Conservation (phyloP, 2,888 invertebrate species). For the Trachelus troglodyta region DNA sequence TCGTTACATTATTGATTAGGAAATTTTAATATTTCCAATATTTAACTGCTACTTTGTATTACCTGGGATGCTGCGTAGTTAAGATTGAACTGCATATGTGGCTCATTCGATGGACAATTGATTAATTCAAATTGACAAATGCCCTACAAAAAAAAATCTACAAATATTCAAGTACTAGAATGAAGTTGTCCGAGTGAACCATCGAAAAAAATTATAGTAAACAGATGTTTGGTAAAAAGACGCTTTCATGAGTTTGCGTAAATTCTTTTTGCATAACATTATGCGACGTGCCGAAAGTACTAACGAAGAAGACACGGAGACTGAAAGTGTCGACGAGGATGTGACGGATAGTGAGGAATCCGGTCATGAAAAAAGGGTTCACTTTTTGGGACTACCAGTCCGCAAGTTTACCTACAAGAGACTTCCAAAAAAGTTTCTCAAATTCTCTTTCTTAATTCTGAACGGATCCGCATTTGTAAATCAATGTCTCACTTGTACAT, state of each 20-base stretch:
- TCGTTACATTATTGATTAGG: too few relatives aligned
- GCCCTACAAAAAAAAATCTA: background rate
- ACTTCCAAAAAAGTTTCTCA: constrained; percentile 39
- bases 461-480: constrained; percentile 46
- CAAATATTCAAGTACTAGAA: background rate
- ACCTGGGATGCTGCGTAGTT: background rate
- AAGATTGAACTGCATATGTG: background rate
- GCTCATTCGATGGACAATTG: background rate
- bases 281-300: constrained; percentile 35
- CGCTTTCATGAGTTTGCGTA: background rate
- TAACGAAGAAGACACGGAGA: constrained; percentile 41
- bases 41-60: too few relatives aligned
- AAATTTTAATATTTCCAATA: too few relatives aligned
- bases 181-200: background rate
- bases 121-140: background rate
- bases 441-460: constrained; percentile 39
- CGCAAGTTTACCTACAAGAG: constrained; percentile 36
- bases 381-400: constrained; percentile 35
- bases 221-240: background rate
- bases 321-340: constrained; percentile 41
- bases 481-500: background rate
- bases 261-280: constrained; percentile 9
- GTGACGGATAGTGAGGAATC: constrained; percentile 43
- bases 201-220: background rate
- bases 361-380: constrained; percentile 30